Evolutionary conservation across 2,888 invertebrate genomes (phyloP).

Genomic region (Drosophila suboccidentalis): DNA sequence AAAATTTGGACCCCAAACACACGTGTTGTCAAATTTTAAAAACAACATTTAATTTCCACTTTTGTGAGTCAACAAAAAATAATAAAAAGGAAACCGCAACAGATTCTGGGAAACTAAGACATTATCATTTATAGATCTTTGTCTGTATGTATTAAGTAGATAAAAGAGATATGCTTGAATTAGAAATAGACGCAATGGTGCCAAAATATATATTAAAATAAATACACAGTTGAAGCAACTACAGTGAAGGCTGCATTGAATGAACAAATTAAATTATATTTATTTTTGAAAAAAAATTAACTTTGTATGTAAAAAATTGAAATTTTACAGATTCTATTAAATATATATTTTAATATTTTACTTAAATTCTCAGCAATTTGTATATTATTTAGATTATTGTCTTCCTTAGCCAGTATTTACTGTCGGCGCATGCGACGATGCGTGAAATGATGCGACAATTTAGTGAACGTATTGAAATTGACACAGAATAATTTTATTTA

Average conservation of each 20-base stretch:
- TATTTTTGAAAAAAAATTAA: background rate
- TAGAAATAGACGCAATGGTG: slow-evolving; percentile 30
- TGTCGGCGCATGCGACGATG: slow-evolving; percentile 37
- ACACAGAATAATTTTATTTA: slow-evolving; percentile 1
- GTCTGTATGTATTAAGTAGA: slow-evolving; percentile 1
- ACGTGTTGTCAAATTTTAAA: slow-evolving; percentile 35
- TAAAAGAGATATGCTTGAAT: slow-evolving; percentile 24
- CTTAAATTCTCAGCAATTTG: background rate
- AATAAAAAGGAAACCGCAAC: slow-evolving; percentile 2
- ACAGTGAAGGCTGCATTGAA: background rate
- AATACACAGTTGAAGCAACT: background rate
- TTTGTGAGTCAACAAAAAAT: slow-evolving; percentile 7
- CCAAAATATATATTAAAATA: slow-evolving; percentile 39
- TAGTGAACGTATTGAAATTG: slow-evolving; percentile 11
- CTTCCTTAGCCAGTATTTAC: background rate
- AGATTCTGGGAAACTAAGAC: slow-evolving; percentile 26
- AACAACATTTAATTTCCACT: background rate
- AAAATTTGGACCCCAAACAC: slow-evolving; percentile 15
- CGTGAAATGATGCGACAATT: slow-evolving; percentile 53
- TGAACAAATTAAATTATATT: background rate
- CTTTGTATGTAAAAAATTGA: background rate
- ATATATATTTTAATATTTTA: background rate
- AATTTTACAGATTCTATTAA: background rate
- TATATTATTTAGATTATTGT: background rate
- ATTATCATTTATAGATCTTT: background rate